Conservation (phyloP, 2,113 vertebrate genomes). For the Eurystomus gularis region DNA sequence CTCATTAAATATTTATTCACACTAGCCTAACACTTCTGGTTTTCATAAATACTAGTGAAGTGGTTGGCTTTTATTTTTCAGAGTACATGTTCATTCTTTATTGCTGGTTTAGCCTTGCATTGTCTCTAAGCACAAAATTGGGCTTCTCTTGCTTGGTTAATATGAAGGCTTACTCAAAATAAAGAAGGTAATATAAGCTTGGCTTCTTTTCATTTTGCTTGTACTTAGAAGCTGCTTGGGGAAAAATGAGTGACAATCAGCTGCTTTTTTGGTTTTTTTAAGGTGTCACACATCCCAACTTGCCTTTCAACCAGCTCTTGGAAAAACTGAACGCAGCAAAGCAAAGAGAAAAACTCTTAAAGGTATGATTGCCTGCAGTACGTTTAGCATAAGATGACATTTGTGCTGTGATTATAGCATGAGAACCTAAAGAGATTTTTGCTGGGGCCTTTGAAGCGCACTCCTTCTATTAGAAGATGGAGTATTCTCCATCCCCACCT, state of each 20-base stretch:
- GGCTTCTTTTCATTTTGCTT: not conserved
- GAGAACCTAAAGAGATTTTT: slow-evolving; percentile 16
- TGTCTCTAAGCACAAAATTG: not conserved
- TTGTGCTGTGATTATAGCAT: not conserved
- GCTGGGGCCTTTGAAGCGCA: not conserved
- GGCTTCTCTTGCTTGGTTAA: not conserved
- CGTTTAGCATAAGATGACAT: not conserved
- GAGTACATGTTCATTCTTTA: not conserved
- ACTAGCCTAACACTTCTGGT: slow-evolving; percentile 59
- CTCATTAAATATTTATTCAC: slow-evolving; percentile 71
- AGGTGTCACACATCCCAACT: slow-evolving; percentile 64
- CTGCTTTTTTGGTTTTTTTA: slow-evolving; percentile 61
- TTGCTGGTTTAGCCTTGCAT: not conserved
- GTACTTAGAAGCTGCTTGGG: not conserved
- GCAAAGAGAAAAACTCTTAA: slow-evolving; percentile 72
- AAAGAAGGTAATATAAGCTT: not conserved
- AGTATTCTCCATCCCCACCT: too few species aligned
- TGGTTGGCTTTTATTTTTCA: slow-evolving; percentile 46
- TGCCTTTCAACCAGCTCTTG: slow-evolving; percentile 69
- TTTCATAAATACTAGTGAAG: slow-evolving; percentile 55
- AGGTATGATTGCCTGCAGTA: slow-evolving; percentile 65
- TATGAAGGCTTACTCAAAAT: not conserved
- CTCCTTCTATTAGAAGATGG: not conserved
- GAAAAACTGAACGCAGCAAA: slow-evolving; percentile 71
- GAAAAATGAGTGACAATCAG: not conserved